These are phyloP conservation scores for Chymomyza procnemis DNA, from an alignment of 2,888 invertebrate species.

Conservation along the genomic window DNA sequence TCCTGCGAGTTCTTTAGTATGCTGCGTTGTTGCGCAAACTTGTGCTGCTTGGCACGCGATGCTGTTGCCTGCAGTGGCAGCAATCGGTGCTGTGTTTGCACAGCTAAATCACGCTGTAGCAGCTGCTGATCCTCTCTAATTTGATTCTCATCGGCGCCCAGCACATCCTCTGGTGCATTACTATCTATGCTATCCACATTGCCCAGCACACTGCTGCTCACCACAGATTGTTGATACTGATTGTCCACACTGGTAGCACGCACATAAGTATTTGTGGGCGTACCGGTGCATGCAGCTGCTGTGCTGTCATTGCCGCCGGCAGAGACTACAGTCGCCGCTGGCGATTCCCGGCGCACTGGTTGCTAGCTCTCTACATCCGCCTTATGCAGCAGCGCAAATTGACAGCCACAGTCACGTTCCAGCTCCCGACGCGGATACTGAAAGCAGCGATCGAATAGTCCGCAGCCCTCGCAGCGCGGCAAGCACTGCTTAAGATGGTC, in stretches of 20 bases:
- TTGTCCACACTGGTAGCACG: constrained; percentile 66
- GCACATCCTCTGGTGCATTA: constrained; percentile 2
- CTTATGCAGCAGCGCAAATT: constrained; percentile 92
- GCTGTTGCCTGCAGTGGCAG: constrained; percentile 44
- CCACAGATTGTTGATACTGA: constrained; percentile 47
- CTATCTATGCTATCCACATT: constrained; percentile 44
- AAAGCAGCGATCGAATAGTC: constrained; percentile 93
- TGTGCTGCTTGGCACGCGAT: constrained; percentile 55
- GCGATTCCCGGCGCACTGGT: constrained; percentile 71
- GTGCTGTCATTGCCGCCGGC: constrained; percentile 21
- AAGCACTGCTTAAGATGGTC: constrained; percentile 73
- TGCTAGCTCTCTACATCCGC: constrained; percentile 85
- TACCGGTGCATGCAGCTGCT: constrained; percentile 58
- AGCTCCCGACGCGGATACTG: constrained; percentile 86
- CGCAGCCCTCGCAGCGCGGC: constrained; percentile 88
- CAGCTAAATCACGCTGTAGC: constrained; percentile 44
- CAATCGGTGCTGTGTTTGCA: constrained; percentile 39
- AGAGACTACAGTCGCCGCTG: constrained; percentile 32
- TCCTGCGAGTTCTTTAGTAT: constrained; percentile 75
- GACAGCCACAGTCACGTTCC: constrained; percentile 92
- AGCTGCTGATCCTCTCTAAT: constrained; percentile 53
- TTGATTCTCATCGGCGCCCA: constrained; percentile 24
- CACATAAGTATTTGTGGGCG: constrained; percentile 70
- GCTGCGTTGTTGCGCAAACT: constrained; percentile 72
- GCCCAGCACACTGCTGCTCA: constrained; percentile 47